phyloP scores from a whole-genome alignment of 2,113 vertebrate genomes.

The Zingel zingel region DNA sequence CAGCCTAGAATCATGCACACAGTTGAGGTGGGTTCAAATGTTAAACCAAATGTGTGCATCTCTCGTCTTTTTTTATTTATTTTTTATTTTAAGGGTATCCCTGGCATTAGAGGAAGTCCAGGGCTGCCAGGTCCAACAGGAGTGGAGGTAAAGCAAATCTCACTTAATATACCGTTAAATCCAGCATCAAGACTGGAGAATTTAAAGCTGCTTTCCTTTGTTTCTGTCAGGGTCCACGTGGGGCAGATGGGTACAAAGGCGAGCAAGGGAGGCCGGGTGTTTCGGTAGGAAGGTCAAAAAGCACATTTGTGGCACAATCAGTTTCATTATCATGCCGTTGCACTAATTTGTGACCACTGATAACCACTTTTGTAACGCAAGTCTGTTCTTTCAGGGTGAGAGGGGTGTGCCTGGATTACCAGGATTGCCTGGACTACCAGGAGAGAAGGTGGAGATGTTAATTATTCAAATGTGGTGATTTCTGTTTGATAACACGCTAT shows the following conservation, averaged over 20 bases:
- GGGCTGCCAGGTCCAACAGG: conserved; percentile 90
- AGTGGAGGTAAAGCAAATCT: conserved; percentile 83
- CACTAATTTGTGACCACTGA: not conserved
- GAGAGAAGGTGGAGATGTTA: conserved; percentile 88
- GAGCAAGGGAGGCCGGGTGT: conserved; percentile 89
- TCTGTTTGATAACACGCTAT: not conserved
- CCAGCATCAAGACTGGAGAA: not conserved
- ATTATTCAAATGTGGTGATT: conserved; percentile 16
- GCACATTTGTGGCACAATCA: not conserved
- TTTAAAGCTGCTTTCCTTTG: conserved; percentile 17
- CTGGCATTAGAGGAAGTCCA: conserved; percentile 87
- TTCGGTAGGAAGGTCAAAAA: conserved; percentile 86
- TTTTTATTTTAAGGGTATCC: conserved; percentile 86
- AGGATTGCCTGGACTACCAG: conserved; percentile 88
- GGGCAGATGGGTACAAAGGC: conserved; percentile 90
- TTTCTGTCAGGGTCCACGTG: conserved; percentile 86
- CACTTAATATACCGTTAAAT: not conserved
- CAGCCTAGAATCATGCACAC: conserved; percentile 29
- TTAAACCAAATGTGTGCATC: conserved; percentile 34
- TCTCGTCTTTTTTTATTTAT: conserved; percentile 27
- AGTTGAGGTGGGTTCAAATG: conserved; percentile 29
- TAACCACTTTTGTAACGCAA: not conserved
- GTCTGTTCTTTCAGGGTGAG: conserved; percentile 87
- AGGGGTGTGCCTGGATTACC: conserved; percentile 90
- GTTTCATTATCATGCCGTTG: not conserved